Evolutionary conservation across 2,888 invertebrate genomes (phyloP), one percentile per base, ranked within the genome.

Genomic region (Erpobdella octoculata): DNA sequence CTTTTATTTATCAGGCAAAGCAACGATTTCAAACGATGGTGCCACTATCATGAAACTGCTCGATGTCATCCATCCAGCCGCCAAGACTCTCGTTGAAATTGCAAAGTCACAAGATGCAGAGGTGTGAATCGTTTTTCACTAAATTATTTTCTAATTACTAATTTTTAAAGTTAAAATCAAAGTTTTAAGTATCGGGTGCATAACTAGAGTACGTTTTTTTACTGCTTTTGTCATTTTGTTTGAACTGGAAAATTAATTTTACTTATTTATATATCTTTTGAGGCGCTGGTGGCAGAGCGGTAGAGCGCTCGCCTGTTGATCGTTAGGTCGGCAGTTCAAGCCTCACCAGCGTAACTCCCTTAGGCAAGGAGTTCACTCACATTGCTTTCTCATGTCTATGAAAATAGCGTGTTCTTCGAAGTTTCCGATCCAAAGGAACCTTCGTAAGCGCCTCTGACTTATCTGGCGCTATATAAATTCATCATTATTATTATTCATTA

Each of bases 81-180:
- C 96, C 0, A 94, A 92, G 84, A 95, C 93, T 0, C 85, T 99
- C 76, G 97, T 98, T 2, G 98, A 99, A 81, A 98, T 99, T 78
- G 98, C 98, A 31, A 95, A 94, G 83, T 97, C 97, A 53, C 98
- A 99, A 83, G 96, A 96, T 87, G 93, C 93, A 35, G 96, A 96
- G 89, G 95, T 91, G 81, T 84, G 71, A 53, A 18, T 21, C 4
- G 15, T 21, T 9, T 59, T 28, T 3, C 28, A 28, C 15, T 4
- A 28, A 31, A 18, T 61, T 2, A 25, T 28, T 15, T 46, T 46
- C 46, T 46, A 46, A 46, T 15, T 15, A 15, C 46, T 15, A 18
- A 15, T 46, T 25, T 61, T 4, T 21, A 5, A 25, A 61, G 18
- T n/a, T 31, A 15, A 33, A 28, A 4, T 37, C 15, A 1, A 36